Evolutionary conservation across 2,888 invertebrate species (phyloP), one percentile per base, ranked within the genome.

Genomic region (Eupithecia subfuscata): DNA sequence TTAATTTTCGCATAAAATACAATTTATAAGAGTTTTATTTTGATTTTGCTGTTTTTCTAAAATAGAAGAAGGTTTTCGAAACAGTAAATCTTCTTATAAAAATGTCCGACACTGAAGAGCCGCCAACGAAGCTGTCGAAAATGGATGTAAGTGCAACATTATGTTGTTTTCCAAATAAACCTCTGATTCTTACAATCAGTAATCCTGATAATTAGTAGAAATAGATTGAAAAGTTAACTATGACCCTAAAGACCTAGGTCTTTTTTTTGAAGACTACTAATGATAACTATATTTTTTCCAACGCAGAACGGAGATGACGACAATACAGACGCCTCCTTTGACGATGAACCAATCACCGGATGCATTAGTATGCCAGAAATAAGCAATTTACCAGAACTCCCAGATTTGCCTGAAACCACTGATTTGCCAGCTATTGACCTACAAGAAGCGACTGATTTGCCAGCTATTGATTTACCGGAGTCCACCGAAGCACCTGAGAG

Each of bases 41-140:
- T 60, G 12, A 37, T 22, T 60, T 25, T 12, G 25, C 6, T 25
- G 60, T 60, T 14, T 60, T 60, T 60, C 22, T 14, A 3, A 60
- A 25, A 25, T 9, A 64, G 18, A 64, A 64, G 34, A 2, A 34
- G 34, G 8, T 16, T 64, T 34, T 1, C 2, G n/a, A 11, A n/a
- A 37, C 11, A n/a, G n/a, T 37, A 22, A 43, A 68, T 45, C 6
- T 43, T 12, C 5, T 22, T 16, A 40, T 7, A 1, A 45, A 68
- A 40, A 81, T 81, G 81, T 77, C 78, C 11, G 80, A 79, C 22
- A 22, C 71, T n/a, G 80, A 80, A 34, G 80, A 81, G 71, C 81
- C 80, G n/a, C 78, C 80, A 37, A 74, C 78, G 64, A 81, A 81
- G 45, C 73, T 80, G 68, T 40, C 75, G 11, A 80, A 79, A 77